Evolutionary conservation across 2,888 invertebrate species (phyloP), one percentile per base, ranked within the genome.

Genomic region (Hypselothyrea guttata): DNA sequence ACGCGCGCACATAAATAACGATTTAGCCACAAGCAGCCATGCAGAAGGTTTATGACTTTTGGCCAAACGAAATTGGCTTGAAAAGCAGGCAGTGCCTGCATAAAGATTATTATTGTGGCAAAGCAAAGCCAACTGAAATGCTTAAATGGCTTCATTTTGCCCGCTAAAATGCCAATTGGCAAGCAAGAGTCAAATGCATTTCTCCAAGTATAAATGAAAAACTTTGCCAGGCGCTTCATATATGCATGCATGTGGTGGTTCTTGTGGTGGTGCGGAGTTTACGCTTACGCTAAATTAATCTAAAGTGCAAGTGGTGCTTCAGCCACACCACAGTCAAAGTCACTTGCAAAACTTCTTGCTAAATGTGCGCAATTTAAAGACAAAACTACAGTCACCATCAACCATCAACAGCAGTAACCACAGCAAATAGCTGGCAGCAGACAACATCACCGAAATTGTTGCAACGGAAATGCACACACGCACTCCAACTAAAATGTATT

Each of bases 1-100:
- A 78, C 82, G 78, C 82, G 71, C 73, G 55, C 68, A 71, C 85
- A 81, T 81, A 84, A 81, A 81, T 81, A 81, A 81, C 79, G 75
- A 84, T 79, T 79, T 71, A 66, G 62, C 54, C 47, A 55, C 41
- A 8, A 63, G 63, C 77, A 75, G 33, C 62, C 70, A 64, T 27
- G 67, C 68, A 60, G 70, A 62, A 66, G 66, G 58, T 72, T 74
- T 76, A 69, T 76, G 76, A 68, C 76, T 71, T 69, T 59, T 62
- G 51, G 64, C 76, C 62, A 75, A 75, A 69, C 44, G 64, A 71
- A 84, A 59, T 45, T 73, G 51, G 57, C 48, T 22, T 5, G n/a
- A n/a, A n/a, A n/a, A n/a, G n/a, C n/a, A n/a, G n/a, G n/a, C n/a
- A n/a, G n/a, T n/a, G 22, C 22, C 22, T 61, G 73, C 69, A 69